Evolutionary conservation across 2,113 vertebrate species (phyloP).

Genomic region (Eulemur rufifrons): DNA sequence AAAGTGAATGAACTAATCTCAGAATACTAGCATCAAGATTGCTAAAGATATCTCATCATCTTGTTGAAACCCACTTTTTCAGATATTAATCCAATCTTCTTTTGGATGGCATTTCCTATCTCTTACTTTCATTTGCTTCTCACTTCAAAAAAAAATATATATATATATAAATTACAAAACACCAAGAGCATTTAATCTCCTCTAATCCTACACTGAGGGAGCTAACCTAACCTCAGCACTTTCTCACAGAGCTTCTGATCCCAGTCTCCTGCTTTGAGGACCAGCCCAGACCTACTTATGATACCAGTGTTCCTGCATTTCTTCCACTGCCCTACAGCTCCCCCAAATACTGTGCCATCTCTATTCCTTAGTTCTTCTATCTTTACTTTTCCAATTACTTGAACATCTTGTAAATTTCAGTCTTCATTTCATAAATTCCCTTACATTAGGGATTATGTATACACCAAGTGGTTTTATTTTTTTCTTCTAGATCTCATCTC

Average conservation of each 20-base stretch:
- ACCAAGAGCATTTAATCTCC: background rate
- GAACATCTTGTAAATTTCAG: background rate
- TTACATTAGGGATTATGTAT: background rate
- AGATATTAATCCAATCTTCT: background rate
- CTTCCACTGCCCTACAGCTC: background rate
- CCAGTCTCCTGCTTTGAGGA: background rate
- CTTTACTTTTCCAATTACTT: background rate
- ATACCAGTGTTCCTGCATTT: background rate
- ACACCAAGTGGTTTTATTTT: background rate
- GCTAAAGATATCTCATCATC: background rate
- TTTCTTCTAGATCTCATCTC: background rate
- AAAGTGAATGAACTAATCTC: background rate
- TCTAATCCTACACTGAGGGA: background rate
- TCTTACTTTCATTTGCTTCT: background rate
- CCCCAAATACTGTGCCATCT: background rate
- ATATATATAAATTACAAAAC: background rate
- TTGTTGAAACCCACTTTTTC: constrained; percentile 12
- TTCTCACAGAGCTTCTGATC: background rate
- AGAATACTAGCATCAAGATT: background rate
- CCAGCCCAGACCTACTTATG: background rate
- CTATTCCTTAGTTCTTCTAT: background rate
- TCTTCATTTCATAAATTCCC: background rate
- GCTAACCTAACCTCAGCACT: background rate
- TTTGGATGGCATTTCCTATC: background rate
- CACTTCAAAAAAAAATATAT: background rate